Base-by-base conservation (phyloP, 2,797 vertebrate genomes). In the Poliocrania exsul region DNA sequence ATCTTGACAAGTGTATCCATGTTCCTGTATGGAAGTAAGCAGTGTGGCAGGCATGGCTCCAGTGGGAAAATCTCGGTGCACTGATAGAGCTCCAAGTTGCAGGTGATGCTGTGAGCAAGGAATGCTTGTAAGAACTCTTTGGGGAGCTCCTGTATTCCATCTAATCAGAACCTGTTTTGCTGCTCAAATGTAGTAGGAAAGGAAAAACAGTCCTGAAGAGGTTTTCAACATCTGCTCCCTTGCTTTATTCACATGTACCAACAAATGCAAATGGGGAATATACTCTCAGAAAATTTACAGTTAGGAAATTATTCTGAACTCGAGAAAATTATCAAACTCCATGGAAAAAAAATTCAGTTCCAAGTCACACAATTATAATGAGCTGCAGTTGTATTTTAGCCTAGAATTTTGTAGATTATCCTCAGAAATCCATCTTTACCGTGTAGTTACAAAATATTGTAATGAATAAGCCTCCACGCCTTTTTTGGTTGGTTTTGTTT, bases 181-280 rank as follows among this genome's bases (percentile, higher is more conserved):
- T 91, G 79, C 72, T 91, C 85, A 90, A 58, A 57, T 16, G 31
- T 5, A 81, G 61, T 19, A 44, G 51, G 75, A 92, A 89, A 72
- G 58, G 53, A 74, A 86, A 42, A 81, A 65, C 29, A 90, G 82
- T 94, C 61, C 53, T 54, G 61, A 93, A 85, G 79, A 89, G 79
- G 44, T 88, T 90, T 92, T 75, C 85, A 86, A 66, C 75, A 92
- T 88, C 93, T 86, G 87, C 77, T 95, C 54, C 65, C 50, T 83
- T 81, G 86, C 47, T 90, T 92, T 92, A 78, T 65, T 83, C 50
- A 75, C 37, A 51, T 2, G 2, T 81, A 81, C 15, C 42, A 92
- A 88, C 61, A 91, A 88, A 88, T 44, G 35, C 18, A 78, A 91
- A 78, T 35, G 53, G 35, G 53, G n/a, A 69, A 28, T 75, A 65